phyloP scores from a whole-genome alignment of 2,888 invertebrate genomes.

The Philhelius pedissequus region DNA sequence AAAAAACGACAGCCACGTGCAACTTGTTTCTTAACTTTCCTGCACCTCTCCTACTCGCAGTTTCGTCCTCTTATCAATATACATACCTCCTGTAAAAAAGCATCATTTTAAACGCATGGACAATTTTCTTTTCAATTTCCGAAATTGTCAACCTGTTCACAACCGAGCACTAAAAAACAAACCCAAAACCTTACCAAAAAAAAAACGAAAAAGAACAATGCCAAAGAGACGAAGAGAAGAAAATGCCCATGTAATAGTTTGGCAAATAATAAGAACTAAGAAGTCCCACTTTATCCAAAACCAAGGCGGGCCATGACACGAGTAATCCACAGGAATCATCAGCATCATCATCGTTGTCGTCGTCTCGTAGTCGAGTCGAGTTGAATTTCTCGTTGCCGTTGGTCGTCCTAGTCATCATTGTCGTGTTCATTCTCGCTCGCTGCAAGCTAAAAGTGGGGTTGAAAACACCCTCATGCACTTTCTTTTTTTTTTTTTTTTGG shows the following conservation, averaged over 20 bases:
- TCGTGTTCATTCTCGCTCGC: constrained; percentile 29
- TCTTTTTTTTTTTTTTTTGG: no score
- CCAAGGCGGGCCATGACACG: constrained; percentile 59
- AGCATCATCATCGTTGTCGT: constrained; percentile 51
- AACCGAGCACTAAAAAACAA: constrained; percentile 22
- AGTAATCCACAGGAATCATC: constrained; percentile 64
- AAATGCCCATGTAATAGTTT: constrained; percentile 62
- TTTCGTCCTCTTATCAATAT: background rate
- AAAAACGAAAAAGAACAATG: constrained; percentile 4
- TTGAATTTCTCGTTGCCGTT: background rate
- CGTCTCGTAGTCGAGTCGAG: background rate
- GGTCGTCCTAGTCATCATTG: background rate
- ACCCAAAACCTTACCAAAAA: background rate
- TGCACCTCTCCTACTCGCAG: background rate
- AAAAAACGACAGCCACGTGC: constrained; percentile 61
- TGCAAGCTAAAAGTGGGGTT: constrained; percentile 21
- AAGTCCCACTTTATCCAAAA: constrained; percentile 38
- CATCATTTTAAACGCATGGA: constrained; percentile 66
- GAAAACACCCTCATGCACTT: constrained; percentile 47
- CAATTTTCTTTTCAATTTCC: constrained; percentile 68
- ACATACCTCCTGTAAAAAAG: background rate
- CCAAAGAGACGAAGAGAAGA: constrained; percentile 2
- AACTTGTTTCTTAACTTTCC: constrained; percentile 35
- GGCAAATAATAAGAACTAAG: constrained; percentile 60
- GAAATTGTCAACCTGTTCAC: constrained; percentile 68